These are phyloP conservation scores for Anguilla rostrata DNA, from an alignment of 2,113 vertebrate species.

Conservation along the genomic window DNA sequence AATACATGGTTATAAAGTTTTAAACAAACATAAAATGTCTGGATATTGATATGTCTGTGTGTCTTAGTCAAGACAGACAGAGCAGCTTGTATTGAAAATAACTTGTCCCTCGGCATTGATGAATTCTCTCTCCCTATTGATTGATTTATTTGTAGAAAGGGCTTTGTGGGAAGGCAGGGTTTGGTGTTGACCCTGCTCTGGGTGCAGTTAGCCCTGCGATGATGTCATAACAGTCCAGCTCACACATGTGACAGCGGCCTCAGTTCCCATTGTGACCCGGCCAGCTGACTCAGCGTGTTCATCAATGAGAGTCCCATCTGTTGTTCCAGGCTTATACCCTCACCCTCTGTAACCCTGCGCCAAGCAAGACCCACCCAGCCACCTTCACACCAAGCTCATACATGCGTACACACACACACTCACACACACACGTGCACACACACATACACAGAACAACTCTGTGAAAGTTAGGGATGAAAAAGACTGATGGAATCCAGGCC, in stretches of 20 bases:
- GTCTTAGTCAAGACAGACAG: not conserved
- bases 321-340: slow-evolving; percentile 32
- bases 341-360: slow-evolving; percentile 3
- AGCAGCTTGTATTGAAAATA: not conserved
- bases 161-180: not conserved
- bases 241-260: slow-evolving; percentile 12
- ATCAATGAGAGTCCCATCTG: slow-evolving; percentile 40
- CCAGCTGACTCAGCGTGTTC: slow-evolving; percentile 50
- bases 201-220: not conserved
- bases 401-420: slow-evolving; percentile 11
- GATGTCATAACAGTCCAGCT: slow-evolving; percentile 16
- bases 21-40: not conserved
- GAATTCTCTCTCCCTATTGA: not conserved
- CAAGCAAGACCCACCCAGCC: not conserved
- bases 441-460: slow-evolving; percentile 9
- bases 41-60: not conserved
- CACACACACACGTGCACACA: slow-evolving; percentile 22
- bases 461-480: too few relatives aligned
- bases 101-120: not conserved
- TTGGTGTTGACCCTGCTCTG: not conserved
- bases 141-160: not conserved
- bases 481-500: too few relatives aligned
- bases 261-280: slow-evolving; percentile 40
- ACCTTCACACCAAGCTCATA: not conserved
- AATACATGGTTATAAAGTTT: too few relatives aligned